Evolutionary conservation across 2,113 vertebrate genomes (phyloP), one percentile per base, ranked within the genome.

Genomic region (Hypanus sabinus): DNA sequence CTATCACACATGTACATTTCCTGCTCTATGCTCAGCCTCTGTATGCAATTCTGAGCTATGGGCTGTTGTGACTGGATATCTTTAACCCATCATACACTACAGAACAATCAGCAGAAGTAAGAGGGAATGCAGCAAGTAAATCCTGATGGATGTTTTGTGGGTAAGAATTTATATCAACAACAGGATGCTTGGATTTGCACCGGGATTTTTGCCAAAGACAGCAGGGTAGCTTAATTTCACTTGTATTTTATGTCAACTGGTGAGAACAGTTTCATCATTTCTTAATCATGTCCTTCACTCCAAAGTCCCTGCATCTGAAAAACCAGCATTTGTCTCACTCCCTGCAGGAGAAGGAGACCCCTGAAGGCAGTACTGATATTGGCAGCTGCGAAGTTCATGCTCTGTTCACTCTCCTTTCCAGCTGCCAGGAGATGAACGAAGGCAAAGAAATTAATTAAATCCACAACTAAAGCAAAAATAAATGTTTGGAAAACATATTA

Each of bases 381-480:
- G n/a, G 88, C 65, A 93, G 70, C 91, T 93, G 91, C 33, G 36
- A 24, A 73, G 91, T 93, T 93, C 68, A 93, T 8, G 90, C 57
- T 88, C 85, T 88, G 85, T 30, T 88, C 85, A 90, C 0, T 90
- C 85, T n/a, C 85, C 55, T 90, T 90, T 90, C 85, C 16, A 90
- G 85, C 85, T 90, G 85, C 85, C 60, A 68, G 85, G 62, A 33
- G 60, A 90, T 90, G 90, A 73, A 55, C 27, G 68, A 93, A 93
- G 38, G 91, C 38, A 22, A 93, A 71, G 36, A 93, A 46, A 93
- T 75, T 73, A 73, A 93, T 75, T 90, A 90, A 90, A 90, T 65
- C 55, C 71, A 93, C 91, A 93, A 73, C 70, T 73, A 93, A 93
- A 93, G 36, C 68, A 93, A 71, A 93, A 93, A 92, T 22, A 71